These are phyloP conservation scores for Adela reaumurella DNA, from an alignment of 2,888 invertebrate genomes.

Conservation along the genomic window DNA sequence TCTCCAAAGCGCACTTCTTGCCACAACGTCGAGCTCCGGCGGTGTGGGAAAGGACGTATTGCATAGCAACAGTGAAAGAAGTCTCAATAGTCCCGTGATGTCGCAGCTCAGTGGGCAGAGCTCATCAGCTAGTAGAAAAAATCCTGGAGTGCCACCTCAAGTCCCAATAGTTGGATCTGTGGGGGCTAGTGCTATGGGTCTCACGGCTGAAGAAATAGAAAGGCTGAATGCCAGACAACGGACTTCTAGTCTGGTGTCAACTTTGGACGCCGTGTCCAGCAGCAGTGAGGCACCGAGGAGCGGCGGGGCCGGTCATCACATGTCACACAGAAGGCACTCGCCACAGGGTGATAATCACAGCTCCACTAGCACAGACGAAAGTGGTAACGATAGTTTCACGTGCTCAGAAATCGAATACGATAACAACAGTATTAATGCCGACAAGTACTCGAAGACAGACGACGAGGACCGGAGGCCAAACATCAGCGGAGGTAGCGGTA, in stretches of 20 bases:
- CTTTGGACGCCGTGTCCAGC: constrained; percentile 91
- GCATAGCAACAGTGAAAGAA: constrained; percentile 87
- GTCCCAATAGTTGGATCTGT: constrained; percentile 65
- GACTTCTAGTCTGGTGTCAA: constrained; percentile 87
- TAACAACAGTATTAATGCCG: constrained; percentile 79
- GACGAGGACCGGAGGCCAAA: constrained; percentile 59
- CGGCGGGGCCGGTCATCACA: constrained; percentile 62
- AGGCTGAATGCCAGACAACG: constrained; percentile 82
- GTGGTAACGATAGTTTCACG: constrained; percentile 94
- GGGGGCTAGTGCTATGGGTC: constrained; percentile 70
- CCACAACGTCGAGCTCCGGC: constrained; percentile 85
- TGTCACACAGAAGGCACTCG: constrained; percentile 69
- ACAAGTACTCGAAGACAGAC: constrained; percentile 65
- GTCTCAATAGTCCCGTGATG: constrained; percentile 89
- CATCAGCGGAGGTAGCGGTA: constrained; percentile 46
- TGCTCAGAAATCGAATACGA: constrained; percentile 98
- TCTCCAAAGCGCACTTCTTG: constrained; percentile 81
- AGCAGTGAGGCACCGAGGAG: constrained; percentile 77
- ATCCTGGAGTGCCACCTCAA: constrained; percentile 64
- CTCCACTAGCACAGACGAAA: constrained; percentile 80
- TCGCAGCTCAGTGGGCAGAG: constrained; percentile 86
- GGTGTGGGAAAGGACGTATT: constrained; percentile 85
- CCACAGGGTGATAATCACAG: constrained; percentile 72
- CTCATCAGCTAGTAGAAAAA: constrained; percentile 74
- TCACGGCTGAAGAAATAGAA: constrained; percentile 92